Percentiles rank a stretch among this genome's conserved stretches.
Conservation (phyloP, 2,888 invertebrate genomes). For the Drosophila formosana region DNA sequence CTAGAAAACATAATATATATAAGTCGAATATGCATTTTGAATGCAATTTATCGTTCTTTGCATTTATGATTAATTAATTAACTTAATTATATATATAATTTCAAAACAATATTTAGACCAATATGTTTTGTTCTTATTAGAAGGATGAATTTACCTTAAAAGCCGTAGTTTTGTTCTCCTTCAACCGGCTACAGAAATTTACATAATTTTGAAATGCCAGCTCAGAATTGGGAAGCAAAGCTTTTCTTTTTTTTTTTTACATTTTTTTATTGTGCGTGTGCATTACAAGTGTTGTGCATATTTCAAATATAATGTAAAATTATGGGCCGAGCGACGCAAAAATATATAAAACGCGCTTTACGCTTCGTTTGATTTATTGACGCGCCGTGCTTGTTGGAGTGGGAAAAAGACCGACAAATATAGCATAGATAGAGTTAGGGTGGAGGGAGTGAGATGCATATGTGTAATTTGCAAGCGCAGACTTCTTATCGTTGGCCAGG, state of each 20-base stretch:
- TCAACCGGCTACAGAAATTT: background rate
- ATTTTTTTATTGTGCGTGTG: background rate
- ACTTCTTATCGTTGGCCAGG: conserved; percentile 62
- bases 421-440: background rate
- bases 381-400: conserved; percentile 7
- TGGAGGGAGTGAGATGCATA: conserved; percentile 26
- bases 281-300: conserved; percentile 38
- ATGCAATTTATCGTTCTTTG: too few species aligned
- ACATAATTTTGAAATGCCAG: background rate
- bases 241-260: background rate
- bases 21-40: too few species aligned
- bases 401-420: background rate
- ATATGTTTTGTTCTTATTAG: too few species aligned
- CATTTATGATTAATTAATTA: too few species aligned
- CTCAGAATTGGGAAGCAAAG: too few species aligned
- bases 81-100: too few species aligned
- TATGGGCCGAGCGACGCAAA: conserved; percentile 32
- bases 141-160: too few species aligned
- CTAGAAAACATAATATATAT: too few species aligned
- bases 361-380: conserved; percentile 73
- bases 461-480: conserved; percentile 49
- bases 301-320: conserved; percentile 60
- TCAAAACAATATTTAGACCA: too few species aligned
- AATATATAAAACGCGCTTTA: conserved; percentile 66
- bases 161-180: too few species aligned